Evolutionary conservation across 2,888 invertebrate genomes (phyloP).

Genomic region (Cheilosia soror): DNA sequence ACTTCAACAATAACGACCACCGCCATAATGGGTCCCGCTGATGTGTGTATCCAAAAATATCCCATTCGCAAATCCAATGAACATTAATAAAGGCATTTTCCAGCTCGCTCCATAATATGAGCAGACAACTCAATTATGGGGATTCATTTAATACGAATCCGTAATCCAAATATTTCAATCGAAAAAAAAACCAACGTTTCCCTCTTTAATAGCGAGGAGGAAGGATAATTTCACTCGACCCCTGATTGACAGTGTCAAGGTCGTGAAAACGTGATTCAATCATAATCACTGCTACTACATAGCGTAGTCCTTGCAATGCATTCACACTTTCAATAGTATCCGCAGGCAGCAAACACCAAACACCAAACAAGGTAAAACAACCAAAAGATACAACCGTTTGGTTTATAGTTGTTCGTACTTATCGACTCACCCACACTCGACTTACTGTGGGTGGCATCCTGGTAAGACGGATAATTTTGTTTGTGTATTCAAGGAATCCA

Average conservation of each 20-base stretch:
- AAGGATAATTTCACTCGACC: background rate
- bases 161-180: slow-evolving; percentile 36
- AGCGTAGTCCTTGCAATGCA: too few species aligned
- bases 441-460: background rate
- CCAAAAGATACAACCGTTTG: too few species aligned
- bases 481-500: slow-evolving; percentile 24
- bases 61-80: slow-evolving; percentile 40
- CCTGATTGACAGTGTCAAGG: slow-evolving; percentile 50
- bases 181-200: background rate
- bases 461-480: background rate
- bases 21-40: too few species aligned
- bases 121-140: slow-evolving; percentile 49
- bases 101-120: slow-evolving; percentile 13
- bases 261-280: slow-evolving; percentile 54
- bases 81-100: slow-evolving; percentile 54
- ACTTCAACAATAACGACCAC: slow-evolving; percentile 23
- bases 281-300: slow-evolving; percentile 31
- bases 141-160: slow-evolving; percentile 34
- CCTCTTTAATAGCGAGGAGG: background rate
- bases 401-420: background rate
- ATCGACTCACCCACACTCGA: background rate
- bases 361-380: too few species aligned
- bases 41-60: slow-evolving; percentile 48
- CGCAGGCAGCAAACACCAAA: too few species aligned
- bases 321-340: too few species aligned